Percentiles rank a stretch among this genome's conserved stretches.
Evolutionary conservation across 2,113 vertebrate genomes (phyloP).

Genomic region (Pycnonotus jocosus): DNA sequence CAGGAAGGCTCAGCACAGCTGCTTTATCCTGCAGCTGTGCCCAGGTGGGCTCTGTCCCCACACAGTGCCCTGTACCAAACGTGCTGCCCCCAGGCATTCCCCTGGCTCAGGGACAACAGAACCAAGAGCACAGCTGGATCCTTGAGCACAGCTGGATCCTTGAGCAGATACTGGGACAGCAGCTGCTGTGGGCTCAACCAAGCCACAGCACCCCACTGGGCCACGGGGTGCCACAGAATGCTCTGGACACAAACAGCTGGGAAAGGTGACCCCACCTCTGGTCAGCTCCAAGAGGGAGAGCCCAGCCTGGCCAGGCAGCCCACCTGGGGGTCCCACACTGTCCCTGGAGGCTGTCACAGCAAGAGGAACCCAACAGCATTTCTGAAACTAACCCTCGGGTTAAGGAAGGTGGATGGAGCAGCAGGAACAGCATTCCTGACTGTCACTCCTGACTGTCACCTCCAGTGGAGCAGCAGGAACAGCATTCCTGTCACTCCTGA

Average conservation of each 20-base stretch:
- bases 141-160: neutral
- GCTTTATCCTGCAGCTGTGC: neutral
- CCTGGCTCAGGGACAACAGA: neutral
- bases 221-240: fast-evolving
- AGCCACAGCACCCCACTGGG: neutral
- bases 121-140: neutral
- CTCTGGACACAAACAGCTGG: fast-evolving
- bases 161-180: fast-evolving
- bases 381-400: neutral
- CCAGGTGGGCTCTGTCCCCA: neutral
- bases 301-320: neutral
- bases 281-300: neutral
- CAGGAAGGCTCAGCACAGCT: neutral
- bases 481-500: neutral
- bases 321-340: neutral
- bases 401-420: neutral
- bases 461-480: neutral
- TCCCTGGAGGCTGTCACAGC: neutral
- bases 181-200: neutral
- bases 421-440: neutral
- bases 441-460: neutral
- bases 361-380: neutral
- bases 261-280: neutral
- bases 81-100: fast-evolving
- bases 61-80: fast-evolving